Conservation (phyloP, 2,888 invertebrate species). For the Drosophila maculinotata region DNA sequence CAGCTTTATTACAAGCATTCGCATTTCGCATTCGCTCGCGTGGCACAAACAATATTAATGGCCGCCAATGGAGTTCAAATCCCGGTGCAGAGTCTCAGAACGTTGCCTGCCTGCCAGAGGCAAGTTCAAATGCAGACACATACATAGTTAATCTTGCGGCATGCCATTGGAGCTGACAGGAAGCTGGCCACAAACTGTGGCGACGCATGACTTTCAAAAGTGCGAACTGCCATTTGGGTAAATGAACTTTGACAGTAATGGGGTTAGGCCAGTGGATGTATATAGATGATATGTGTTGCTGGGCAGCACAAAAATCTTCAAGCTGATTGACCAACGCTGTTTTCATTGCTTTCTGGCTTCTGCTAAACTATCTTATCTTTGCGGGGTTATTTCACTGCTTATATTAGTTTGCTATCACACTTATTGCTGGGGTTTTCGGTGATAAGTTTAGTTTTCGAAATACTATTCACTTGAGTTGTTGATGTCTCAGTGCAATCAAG, state of each 20-base stretch:
- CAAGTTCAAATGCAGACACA: constrained; percentile 38
- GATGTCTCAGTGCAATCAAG: background rate
- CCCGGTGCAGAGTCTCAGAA: constrained; percentile 19
- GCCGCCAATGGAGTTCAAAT: constrained; percentile 72
- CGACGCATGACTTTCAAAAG: constrained; percentile 44
- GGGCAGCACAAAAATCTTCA: background rate
- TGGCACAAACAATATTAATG: constrained; percentile 74
- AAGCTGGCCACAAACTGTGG: constrained; percentile 33
- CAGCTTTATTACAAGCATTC: constrained; percentile 47
- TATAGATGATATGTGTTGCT: constrained; percentile 8
- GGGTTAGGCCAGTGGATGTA: constrained; percentile 28
- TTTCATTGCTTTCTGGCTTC: constrained; percentile 1
- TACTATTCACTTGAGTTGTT: constrained; percentile 9
- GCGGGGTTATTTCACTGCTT: constrained; percentile 3
- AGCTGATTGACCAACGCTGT: background rate
- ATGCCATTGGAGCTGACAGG: constrained; percentile 53
- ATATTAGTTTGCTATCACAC: constrained; percentile 30
- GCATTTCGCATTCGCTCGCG: constrained; percentile 50
- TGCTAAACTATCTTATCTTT: constrained; percentile 42
- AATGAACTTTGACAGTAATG: constrained; percentile 74
- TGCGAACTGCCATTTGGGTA: constrained; percentile 58
- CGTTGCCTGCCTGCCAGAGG: constrained; percentile 1
- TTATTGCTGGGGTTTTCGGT: background rate
- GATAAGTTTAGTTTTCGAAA: constrained; percentile 32
- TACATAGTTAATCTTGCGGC: constrained; percentile 67